phyloP scores from a whole-genome alignment of 2,888 invertebrate genomes.

The Pyrrhia umbra region DNA sequence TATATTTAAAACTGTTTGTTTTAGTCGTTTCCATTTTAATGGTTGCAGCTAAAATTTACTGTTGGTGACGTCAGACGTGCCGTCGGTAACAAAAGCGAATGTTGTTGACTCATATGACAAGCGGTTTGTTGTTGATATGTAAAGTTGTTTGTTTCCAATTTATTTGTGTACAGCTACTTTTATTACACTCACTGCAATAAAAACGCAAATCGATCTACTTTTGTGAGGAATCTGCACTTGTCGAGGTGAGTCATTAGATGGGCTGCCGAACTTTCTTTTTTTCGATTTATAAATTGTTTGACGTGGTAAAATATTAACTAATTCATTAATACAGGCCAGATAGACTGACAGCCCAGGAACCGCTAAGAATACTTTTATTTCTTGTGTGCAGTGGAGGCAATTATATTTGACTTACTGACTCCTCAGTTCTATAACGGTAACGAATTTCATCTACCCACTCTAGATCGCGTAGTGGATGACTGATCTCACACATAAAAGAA shows the following conservation, averaged over 20 bases:
- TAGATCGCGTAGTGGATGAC: not conserved
- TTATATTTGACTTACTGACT: not conserved
- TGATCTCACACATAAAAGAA: not conserved
- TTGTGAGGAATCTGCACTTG: too few relatives aligned
- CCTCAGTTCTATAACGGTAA: too few relatives aligned
- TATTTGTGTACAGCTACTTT: slow-evolving; percentile 5
- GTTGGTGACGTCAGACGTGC: slow-evolving; percentile 23
- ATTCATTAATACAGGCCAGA: too few relatives aligned
- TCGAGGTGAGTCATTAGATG: too few relatives aligned
- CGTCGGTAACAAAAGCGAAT: slow-evolving; percentile 23
- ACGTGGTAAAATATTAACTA: too few relatives aligned
- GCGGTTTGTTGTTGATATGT: slow-evolving; percentile 8
- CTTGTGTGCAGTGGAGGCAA: too few relatives aligned
- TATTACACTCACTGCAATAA: not conserved
- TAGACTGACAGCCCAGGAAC: too few relatives aligned
- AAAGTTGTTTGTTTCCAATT: slow-evolving; percentile 1
- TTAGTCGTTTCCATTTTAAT: slow-evolving; percentile 35
- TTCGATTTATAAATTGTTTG: too few relatives aligned
- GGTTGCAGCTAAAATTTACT: slow-evolving; percentile 31
- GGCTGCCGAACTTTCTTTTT: too few relatives aligned
- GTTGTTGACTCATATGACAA: slow-evolving; percentile 9
- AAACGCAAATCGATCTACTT: not conserved
- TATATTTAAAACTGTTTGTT: slow-evolving; percentile 51
- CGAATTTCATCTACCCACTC: not conserved
- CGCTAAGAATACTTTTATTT: too few relatives aligned